phyloP scores from a whole-genome alignment of 2,888 invertebrate genomes.

The Sesamia inferens region DNA sequence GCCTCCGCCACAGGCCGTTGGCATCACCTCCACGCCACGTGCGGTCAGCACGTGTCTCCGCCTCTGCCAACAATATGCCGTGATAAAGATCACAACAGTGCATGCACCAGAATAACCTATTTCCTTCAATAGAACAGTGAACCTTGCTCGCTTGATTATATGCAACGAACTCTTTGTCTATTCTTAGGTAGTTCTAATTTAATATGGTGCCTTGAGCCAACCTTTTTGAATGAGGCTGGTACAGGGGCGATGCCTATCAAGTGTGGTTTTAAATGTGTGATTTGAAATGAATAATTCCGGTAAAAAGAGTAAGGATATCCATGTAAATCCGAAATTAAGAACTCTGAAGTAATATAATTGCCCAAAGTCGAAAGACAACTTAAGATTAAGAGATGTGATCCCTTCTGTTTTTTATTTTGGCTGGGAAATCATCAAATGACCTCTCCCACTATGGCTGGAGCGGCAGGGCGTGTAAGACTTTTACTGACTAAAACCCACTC shows the following conservation, averaged over 20 bases:
- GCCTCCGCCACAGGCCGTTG: constrained; percentile 36
- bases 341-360: not conserved
- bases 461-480: no score
- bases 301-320: not conserved
- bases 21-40: constrained; percentile 44
- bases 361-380: not conserved
- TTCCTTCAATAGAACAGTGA: constrained; percentile 56
- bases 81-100: constrained; percentile 59
- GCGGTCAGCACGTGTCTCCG: constrained; percentile 38
- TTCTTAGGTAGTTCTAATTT: constrained; percentile 10
- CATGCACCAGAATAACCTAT: constrained; percentile 57
- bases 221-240: not conserved
- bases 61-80: constrained; percentile 47
- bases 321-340: not conserved
- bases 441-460: no score
- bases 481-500: no score
- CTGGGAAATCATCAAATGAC: no score
- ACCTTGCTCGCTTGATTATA: constrained; percentile 32
- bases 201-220: constrained; percentile 2
- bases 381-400: no score
- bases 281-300: not conserved
- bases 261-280: not conserved
- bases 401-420: no score
- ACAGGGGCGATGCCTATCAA: not conserved
- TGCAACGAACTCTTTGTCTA: constrained; percentile 24